Percentiles rank a stretch among this genome's conserved stretches.
Conservation (phyloP, 2,888 invertebrate genomes). For the Spisula solida region DNA sequence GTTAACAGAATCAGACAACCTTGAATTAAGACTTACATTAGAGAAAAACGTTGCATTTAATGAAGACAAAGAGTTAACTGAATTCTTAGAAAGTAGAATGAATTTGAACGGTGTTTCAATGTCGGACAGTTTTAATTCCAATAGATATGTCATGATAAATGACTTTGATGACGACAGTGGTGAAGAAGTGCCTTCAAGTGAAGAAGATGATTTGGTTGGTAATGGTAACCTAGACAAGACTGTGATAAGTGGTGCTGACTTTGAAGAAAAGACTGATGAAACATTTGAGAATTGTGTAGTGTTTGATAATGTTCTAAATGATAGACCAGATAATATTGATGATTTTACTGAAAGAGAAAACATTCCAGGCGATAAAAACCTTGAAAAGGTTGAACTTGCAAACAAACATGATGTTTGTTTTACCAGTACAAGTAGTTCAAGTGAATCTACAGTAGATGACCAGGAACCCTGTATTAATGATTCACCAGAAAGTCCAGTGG, state of each 20-base stretch:
- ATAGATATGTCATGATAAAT: slow-evolving; percentile 33
- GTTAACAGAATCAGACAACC: too few species aligned
- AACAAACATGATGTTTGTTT: neutral
- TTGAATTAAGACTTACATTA: neutral
- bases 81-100: neutral
- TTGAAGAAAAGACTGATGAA: neutral
- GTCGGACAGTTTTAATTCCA: slow-evolving; percentile 27
- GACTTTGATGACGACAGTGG: slow-evolving; percentile 45
- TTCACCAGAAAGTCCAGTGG: neutral
- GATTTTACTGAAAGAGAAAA: neutral
- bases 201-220: neutral
- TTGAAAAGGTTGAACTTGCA: neutral
- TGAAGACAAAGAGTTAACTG: neutral
- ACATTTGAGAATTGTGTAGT: neutral
- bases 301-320: neutral
- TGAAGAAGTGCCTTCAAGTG: slow-evolving; percentile 12
- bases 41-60: neutral
- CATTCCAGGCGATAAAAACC: neutral
- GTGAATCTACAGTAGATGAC: neutral
- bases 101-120: neutral
- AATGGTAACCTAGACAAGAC: too few species aligned
- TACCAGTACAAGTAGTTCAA: neutral
- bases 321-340: neutral
- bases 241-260: neutral
- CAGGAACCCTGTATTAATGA: neutral